Conservation (phyloP, 2,797 vertebrate species). For the Sebastes nivosus region DNA sequence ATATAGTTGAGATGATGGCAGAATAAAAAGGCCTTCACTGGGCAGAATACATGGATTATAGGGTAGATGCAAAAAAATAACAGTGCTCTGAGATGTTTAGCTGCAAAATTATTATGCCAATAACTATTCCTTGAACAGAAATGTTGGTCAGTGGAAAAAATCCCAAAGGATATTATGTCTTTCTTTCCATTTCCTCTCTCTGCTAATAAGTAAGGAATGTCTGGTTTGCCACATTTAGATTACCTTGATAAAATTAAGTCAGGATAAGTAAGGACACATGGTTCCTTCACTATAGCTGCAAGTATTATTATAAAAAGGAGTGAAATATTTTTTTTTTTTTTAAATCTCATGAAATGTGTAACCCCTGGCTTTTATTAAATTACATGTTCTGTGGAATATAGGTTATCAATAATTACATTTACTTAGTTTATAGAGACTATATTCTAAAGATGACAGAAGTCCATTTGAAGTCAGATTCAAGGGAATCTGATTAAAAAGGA, state of each 20-base stretch:
- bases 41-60: background rate
- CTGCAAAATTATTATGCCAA: background rate
- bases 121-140: background rate
- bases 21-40: conserved; percentile 30
- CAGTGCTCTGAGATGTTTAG: background rate
- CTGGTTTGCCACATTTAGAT: conserved; percentile 24
- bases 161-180: conserved; percentile 3
- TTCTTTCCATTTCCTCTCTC: background rate
- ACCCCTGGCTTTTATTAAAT: background rate
- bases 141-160: background rate
- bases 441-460: background rate
- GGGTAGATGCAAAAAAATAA: background rate
- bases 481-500: background rate
- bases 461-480: background rate
- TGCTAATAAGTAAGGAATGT: conserved; percentile 22
- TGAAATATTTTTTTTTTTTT: background rate
- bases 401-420: background rate
- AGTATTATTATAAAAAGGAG: background rate
- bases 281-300: background rate
- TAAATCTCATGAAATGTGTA: background rate
- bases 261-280: background rate
- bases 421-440: background rate
- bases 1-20: background rate
- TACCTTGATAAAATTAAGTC: background rate
- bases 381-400: background rate